Evolutionary conservation across 1,140 invertebrate species (phyloP).

Genomic region (Aphelenchoides avenae): DNA sequence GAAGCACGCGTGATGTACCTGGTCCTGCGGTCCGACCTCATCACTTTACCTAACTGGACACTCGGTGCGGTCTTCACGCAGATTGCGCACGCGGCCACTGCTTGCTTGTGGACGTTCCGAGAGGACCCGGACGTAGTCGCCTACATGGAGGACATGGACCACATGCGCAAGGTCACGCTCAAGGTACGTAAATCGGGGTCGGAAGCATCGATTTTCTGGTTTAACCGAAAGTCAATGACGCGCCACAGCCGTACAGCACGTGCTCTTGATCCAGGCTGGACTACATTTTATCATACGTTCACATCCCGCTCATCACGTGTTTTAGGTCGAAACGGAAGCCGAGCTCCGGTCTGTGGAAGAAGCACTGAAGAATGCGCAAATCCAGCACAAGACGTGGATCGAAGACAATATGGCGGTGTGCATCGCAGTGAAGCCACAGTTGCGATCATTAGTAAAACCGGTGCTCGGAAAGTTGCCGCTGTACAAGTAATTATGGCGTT

Average conservation of each 20-base stretch:
- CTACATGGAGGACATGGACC: conserved; percentile 47
- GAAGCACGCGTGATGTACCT: conserved; percentile 45
- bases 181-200: conserved; percentile 29
- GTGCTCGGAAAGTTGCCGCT: conserved; percentile 42
- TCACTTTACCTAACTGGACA: conserved; percentile 39
- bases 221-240: too few relatives aligned
- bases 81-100: conserved; percentile 50
- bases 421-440: conserved; percentile 84
- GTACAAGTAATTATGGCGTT: conserved; percentile 40
- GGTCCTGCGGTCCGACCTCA: conserved; percentile 47
- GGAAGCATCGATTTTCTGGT: too few relatives aligned
- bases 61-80: conserved; percentile 51
- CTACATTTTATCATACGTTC: too few relatives aligned
- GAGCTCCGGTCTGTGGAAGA: conserved; percentile 69
- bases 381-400: conserved; percentile 88
- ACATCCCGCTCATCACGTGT: too few relatives aligned
- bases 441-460: conserved; percentile 66
- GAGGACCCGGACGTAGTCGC: conserved; percentile 43
- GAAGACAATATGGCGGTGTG: conserved; percentile 95
- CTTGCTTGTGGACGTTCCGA: conserved; percentile 46
- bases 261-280: too few relatives aligned
- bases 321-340: conserved; percentile 72
- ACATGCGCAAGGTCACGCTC: conserved; percentile 52
- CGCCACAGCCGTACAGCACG: too few relatives aligned
- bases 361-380: conserved; percentile 69